These are phyloP conservation scores for Salvelinus fontinalis DNA, from an alignment of 2,113 vertebrate species.

Conservation along the genomic window DNA sequence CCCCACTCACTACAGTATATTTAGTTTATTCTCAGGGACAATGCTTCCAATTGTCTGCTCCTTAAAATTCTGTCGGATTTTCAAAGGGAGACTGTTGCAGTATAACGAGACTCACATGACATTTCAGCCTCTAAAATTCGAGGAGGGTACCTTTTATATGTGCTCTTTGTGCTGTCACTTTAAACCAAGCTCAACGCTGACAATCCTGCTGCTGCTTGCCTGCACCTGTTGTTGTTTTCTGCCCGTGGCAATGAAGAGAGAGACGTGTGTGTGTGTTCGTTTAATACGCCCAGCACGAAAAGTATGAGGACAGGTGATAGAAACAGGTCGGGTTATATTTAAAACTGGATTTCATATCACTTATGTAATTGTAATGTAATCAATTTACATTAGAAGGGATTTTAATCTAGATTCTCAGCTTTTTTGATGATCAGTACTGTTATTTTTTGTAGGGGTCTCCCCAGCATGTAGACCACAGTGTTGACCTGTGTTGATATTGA, in stretches of 20 bases:
- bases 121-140: constrained; percentile 19
- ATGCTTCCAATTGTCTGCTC: constrained; percentile 69
- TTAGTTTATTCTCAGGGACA: constrained; percentile 71
- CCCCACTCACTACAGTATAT: constrained; percentile 58
- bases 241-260: constrained; percentile 8
- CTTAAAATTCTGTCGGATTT: background rate
- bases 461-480: constrained; percentile 10
- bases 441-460: constrained; percentile 9
- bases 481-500: constrained; percentile 34
- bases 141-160: constrained; percentile 24
- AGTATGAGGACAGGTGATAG: constrained; percentile 7
- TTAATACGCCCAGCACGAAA: background rate
- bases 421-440: background rate
- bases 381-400: no score
- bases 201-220: constrained; percentile 29
- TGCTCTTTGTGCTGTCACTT: constrained; percentile 29
- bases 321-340: constrained; percentile 10
- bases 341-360: background rate
- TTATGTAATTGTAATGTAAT: background rate
- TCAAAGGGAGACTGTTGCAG: constrained; percentile 21
- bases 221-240: constrained; percentile 49
- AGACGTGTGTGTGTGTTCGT: background rate
- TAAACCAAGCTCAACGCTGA: constrained; percentile 35
- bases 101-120: constrained; percentile 20
- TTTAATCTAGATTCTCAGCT: no score